These are phyloP conservation scores for Gobiocypris rarus DNA, from an alignment of 2,113 vertebrate species.

Conservation along the genomic window DNA sequence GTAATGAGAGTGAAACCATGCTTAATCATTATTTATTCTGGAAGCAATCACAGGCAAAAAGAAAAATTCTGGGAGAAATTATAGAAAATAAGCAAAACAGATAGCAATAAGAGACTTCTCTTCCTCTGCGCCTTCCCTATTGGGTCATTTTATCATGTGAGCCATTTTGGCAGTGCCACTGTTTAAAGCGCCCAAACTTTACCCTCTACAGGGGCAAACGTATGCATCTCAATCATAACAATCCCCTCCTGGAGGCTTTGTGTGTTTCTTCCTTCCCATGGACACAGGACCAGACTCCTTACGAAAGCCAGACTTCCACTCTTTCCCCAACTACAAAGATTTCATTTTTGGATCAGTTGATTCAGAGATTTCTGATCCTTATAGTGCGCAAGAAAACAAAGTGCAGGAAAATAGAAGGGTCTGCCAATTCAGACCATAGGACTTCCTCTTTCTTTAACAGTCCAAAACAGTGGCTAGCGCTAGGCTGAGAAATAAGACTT, in stretches of 20 bases:
- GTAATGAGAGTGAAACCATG: constrained; percentile 43
- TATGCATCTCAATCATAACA: constrained; percentile 17
- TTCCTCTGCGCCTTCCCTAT: constrained; percentile 16
- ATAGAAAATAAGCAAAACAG: constrained; percentile 19
- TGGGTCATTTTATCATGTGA: constrained; percentile 15
- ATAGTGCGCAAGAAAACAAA: constrained; percentile 63
- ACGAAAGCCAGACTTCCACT: constrained; percentile 59
- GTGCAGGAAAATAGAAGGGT: constrained; percentile 61
- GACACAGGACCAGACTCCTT: constrained; percentile 54
- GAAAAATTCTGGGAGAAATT: constrained; percentile 41
- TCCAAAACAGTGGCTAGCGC: constrained; percentile 31
- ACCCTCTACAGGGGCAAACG: constrained; percentile 39
- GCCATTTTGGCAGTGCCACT: constrained; percentile 36
- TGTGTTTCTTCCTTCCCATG: constrained; percentile 69
- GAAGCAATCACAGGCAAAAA: constrained; percentile 27
- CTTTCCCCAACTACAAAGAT: constrained; percentile 59
- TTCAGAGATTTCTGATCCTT: constrained; percentile 63
- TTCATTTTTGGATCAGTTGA: constrained; percentile 65
- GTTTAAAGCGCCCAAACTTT: neutral
- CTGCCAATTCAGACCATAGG: constrained; percentile 40
- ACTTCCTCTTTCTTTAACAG: constrained; percentile 62
- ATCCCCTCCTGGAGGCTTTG: constrained; percentile 53
- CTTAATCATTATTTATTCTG: constrained; percentile 49
- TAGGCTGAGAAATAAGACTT: constrained; percentile 20
- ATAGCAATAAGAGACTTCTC: constrained; percentile 46